Base-by-base conservation (phyloP, 2,113 vertebrate species). In the Regulus satrapa region DNA sequence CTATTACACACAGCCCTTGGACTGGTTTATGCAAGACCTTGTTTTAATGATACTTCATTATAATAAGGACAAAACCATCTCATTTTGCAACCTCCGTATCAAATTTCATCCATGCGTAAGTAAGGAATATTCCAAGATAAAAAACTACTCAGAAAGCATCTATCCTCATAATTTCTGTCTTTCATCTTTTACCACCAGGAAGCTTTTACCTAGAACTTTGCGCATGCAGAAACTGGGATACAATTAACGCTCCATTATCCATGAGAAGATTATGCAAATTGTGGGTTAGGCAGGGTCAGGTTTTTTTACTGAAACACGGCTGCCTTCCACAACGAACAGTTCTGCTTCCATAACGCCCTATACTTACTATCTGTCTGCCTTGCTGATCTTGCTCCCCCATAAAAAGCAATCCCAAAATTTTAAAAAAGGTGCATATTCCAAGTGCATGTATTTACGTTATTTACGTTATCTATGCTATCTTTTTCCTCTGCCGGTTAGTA, bases 221-320 rank as follows among this genome's bases (percentile, higher is more conserved):
- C 62, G 62, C 0, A 0, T 38, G 45, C 41, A 61, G 80, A 91
- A 91, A 84, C 32, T 38, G 38, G 62, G 85, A 89, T 59, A 85
- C 74, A 95, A 85, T 80, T 88, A 92, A 88, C 2, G 0, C n/a
- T 79, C n/a, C 32, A 85, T 79, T 79, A 90, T 62, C 58, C 85
- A 34, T 18, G 58, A 93, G 88, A 90, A 79, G 58, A 94, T 92
- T 92, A 94, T 31, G 79, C 54, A 93, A 95, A 88, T n/a, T 59
- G 51, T 43, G 76, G 72, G 82, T 90, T 90, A 94, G 74, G 46
- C 29, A 26, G 63, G 78, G 67, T 85, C 75, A 90, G 24, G 2
- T 3, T 67, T 73, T 79, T 73, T 81, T 51, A 72, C 63, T 10
- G 3, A 74, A 94, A 93, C 55, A 62, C 9, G 5, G 1, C 38